Evolutionary conservation across 2,888 invertebrate species (phyloP), one percentile per base, ranked within the genome.

Genomic region (Maniola hyperantus): DNA sequence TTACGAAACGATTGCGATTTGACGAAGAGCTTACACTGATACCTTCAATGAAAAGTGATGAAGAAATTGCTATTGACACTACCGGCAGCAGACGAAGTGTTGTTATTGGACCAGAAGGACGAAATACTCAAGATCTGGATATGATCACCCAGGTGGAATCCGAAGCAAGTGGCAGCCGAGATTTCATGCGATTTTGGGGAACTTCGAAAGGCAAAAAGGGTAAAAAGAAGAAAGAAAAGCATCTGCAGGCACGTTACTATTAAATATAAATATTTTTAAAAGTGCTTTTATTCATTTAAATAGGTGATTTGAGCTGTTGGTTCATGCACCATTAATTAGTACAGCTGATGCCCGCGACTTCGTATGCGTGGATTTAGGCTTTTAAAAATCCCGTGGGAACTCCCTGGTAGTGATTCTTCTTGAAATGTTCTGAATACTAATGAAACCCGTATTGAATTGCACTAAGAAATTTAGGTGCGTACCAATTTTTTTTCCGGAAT

Each of bases 101-200:
- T 33, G n/a, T 48, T 13, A 33, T 44, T 7, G 53, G 48, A 46
- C 7, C 54, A 36, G 13, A 44, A 39, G 51, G 18, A 60, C 63
- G 20, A 57, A 67, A 55, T 42, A 64, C 60, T 57, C 20, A 61
- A 55, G 73, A 78, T 36, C 57, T 71, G 8, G 75, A 77, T 10
- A 65, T 71, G 2, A 72, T 73, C 2, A 71, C 71, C 6, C 77
- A 80, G 67, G 66, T 61, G 20, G 75, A 79, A 53, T 71, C 73
- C n/a, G 73, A 66, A 26, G 68, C 63, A 36, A 74, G 69, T 13
- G 64, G 68, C 5, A 79, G 75, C 39, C 81, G 75, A 70, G 84
- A 86, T 62, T 79, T 83, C 68, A 76, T 78, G 72, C 76, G 83
- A 68, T 83, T 89, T 74, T 88, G 84, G 87, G 74, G 74, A 20